phyloP scores from a whole-genome alignment of 1,140 invertebrate species.

The Trinorchestia longiramus region DNA sequence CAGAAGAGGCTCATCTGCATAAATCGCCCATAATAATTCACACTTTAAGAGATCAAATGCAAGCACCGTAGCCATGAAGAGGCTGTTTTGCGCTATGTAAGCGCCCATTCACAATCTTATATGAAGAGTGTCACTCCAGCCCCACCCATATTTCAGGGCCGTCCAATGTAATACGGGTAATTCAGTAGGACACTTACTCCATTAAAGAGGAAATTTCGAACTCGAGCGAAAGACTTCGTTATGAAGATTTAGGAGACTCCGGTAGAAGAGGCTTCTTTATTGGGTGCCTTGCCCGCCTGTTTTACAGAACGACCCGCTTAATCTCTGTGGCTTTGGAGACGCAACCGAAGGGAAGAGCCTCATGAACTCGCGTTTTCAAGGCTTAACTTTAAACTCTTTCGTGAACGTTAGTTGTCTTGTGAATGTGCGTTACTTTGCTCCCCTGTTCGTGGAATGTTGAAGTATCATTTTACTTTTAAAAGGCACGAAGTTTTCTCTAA shows the following conservation, averaged over 20 bases:
- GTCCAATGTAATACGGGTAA: slow-evolving; percentile 54
- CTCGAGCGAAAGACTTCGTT: slow-evolving; percentile 53
- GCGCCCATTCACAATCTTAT: slow-evolving; percentile 51
- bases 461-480: no score
- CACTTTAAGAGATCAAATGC: slow-evolving; percentile 51
- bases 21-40: slow-evolving; percentile 48
- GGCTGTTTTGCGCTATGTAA: slow-evolving; percentile 35
- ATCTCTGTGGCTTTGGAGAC: slow-evolving; percentile 41
- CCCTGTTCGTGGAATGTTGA: no score
- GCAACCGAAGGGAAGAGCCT: slow-evolving; percentile 40
- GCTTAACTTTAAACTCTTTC: slow-evolving; percentile 2
- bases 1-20: slow-evolving; percentile 46
- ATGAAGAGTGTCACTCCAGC: slow-evolving; percentile 39
- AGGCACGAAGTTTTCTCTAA: no score
- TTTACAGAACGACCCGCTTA: slow-evolving; percentile 52
- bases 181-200: slow-evolving; percentile 54
- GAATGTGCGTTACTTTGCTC: no score
- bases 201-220: slow-evolving; percentile 53
- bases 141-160: slow-evolving; percentile 37
- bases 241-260: slow-evolving; percentile 54
- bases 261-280: slow-evolving; percentile 53
- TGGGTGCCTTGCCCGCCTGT: slow-evolving; percentile 47
- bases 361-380: neutral
- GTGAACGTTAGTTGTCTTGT: no score
- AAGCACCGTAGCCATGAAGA: slow-evolving; percentile 47